phyloP scores from a whole-genome alignment of 2,797 vertebrate species.

The Lepilemur ruficaudatus region DNA sequence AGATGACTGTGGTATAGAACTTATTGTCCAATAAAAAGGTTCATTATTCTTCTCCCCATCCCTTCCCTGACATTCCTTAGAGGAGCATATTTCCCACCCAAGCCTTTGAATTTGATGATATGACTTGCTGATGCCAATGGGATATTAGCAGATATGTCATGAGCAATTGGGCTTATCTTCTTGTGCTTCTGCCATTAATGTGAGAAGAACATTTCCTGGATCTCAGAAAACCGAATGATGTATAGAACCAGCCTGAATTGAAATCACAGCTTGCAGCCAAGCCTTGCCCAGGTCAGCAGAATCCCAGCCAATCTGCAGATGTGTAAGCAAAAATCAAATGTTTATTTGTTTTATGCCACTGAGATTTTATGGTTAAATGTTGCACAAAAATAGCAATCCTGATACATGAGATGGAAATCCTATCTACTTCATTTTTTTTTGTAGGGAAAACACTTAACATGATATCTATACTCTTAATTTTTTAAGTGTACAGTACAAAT shows the following conservation, averaged over 20 bases:
- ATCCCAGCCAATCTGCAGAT: neutral
- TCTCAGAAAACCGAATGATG: slow-evolving; percentile 11
- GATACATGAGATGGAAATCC: neutral
- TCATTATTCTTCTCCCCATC: neutral
- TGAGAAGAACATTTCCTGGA: neutral
- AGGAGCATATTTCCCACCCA: neutral
- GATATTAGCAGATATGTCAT: neutral
- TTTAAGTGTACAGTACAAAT: neutral
- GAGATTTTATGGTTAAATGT: neutral
- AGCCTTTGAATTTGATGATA: neutral
- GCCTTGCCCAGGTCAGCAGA: slow-evolving; percentile 7
- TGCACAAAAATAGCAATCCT: neutral
- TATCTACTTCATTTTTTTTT: neutral
- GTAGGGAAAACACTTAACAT: neutral
- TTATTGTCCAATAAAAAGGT: neutral
- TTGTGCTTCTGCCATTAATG: neutral
- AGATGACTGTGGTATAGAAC: neutral
- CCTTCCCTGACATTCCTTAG: neutral
- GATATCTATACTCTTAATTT: neutral
- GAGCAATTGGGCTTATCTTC: neutral
- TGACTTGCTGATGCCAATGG: neutral
- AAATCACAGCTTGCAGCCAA: neutral
- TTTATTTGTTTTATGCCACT: neutral
- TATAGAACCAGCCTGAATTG: neutral
- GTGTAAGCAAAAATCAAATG: neutral